These are phyloP conservation scores for Centropus unirufus DNA, from an alignment of 2,113 vertebrate species.

Conservation along the genomic window DNA sequence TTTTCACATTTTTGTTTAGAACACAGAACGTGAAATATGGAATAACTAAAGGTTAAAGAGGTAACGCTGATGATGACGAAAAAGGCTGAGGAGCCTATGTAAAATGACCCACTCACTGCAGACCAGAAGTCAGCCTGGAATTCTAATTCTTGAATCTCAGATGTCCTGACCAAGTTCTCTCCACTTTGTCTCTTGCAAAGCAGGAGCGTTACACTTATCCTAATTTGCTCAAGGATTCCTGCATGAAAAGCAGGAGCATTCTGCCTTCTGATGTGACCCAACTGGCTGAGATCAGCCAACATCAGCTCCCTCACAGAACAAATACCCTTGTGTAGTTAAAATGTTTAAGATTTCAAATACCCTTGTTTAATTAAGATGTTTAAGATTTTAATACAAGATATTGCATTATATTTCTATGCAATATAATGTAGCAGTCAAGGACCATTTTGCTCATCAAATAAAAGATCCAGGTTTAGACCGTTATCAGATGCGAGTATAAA, in stretches of 20 bases:
- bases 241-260: background rate
- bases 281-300: background rate
- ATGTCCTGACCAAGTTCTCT: background rate
- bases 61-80: background rate
- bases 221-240: background rate
- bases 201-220: background rate
- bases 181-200: background rate
- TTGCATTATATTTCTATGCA: background rate
- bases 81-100: background rate
- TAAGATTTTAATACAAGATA: background rate
- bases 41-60: background rate
- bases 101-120: background rate
- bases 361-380: background rate
- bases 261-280: background rate
- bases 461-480: background rate
- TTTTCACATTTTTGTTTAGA: background rate
- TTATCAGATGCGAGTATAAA: background rate
- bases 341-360: background rate
- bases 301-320: background rate
- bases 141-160: background rate
- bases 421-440: background rate
- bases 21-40: background rate
- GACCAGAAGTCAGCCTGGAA: background rate
- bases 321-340: background rate
- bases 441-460: background rate